phyloP scores from a whole-genome alignment of 2,888 invertebrate species.

The Ashinkailepas kermadecensis region DNA sequence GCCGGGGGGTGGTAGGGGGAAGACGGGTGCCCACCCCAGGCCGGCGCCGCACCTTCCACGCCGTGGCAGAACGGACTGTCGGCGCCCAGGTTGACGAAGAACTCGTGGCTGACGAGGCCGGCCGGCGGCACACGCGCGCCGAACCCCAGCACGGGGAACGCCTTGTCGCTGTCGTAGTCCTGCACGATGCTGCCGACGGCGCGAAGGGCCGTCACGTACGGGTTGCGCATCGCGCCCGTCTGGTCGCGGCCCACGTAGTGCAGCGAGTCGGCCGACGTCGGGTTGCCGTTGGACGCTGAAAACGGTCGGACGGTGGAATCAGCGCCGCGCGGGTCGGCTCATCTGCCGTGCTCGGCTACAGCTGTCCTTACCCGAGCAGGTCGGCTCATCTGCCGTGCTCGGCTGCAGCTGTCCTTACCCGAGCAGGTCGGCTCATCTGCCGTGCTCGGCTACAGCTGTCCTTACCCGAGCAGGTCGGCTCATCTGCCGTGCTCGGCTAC shows the following conservation, averaged over 20 bases:
- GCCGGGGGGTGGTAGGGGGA: too few relatives aligned
- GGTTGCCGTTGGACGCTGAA: slow-evolving; percentile 45
- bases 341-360: too few relatives aligned
- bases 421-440: background rate
- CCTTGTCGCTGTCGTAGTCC: slow-evolving; percentile 48
- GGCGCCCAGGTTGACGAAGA: slow-evolving; percentile 48
- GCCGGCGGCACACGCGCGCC: slow-evolving; percentile 46
- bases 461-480: background rate
- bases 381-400: background rate
- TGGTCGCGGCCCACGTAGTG: slow-evolving; percentile 32
- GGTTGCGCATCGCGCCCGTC: slow-evolving; percentile 15
- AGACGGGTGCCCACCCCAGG: too few relatives aligned
- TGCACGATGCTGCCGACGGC: slow-evolving; percentile 45
- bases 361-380: slow-evolving; percentile 21
- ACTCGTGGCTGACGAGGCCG: slow-evolving; percentile 42
- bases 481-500: background rate
- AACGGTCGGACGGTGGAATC: background rate
- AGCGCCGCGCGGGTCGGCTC: too few relatives aligned
- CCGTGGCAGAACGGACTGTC: slow-evolving; percentile 48
- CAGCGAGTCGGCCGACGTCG: slow-evolving; percentile 38
- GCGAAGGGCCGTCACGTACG: slow-evolving; percentile 40
- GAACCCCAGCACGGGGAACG: slow-evolving; percentile 45
- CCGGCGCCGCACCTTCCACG: slow-evolving; percentile 40
- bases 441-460: background rate
- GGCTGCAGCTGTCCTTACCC: background rate